Base-by-base conservation (phyloP, 2,113 vertebrate genomes). In the Halcyon malimbica region DNA sequence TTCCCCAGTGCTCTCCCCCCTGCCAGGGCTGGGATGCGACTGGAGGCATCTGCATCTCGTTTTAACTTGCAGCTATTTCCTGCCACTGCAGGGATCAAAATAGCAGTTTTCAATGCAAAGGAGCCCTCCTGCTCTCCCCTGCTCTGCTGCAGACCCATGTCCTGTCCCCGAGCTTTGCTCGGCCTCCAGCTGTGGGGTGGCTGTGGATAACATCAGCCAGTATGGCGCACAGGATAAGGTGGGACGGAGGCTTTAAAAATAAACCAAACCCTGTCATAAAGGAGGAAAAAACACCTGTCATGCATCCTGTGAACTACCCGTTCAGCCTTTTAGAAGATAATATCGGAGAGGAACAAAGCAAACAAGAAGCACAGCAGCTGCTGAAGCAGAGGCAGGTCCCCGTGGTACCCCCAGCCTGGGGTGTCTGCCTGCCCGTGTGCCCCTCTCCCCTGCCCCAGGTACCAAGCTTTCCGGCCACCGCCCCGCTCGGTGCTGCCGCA, bases 31-130 rank as follows among this genome's bases (percentile, higher is more conserved):
- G 42, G 33, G 89, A 84, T 85, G 56, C 0, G 0, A 60, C 84
- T 57, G 67, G 33, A 90, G 37, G 76, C 82, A 92, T 51, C 75
- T 74, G 59, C 23, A 4, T 50, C 90, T 91, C 64, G 51, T 77
- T 88, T 94, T 87, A 89, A 87, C 91, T 93, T 73, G 64, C 53
- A 84, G 90, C 80, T 94, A 69, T 89, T 96, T 96, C 90, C 96
- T 95, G 74, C 79, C 28, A 8, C 89, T 28, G 77, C 70, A 62
- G 75, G 17, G 46, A 86, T 87, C 42, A 29, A 67, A 94, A 79
- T 62, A 95, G 48, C 88, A 56, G 75, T 67, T 81, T 69, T 76
- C 26, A 8, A 68, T 46, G 70, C 82, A 92, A 78, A 93, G 2
- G 14, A 91, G 42, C 42, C 56, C 64, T 90, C 63, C 54, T 70